These are phyloP conservation scores for Heliconius aoede DNA, from an alignment of 2,888 invertebrate species.

Conservation along the genomic window DNA sequence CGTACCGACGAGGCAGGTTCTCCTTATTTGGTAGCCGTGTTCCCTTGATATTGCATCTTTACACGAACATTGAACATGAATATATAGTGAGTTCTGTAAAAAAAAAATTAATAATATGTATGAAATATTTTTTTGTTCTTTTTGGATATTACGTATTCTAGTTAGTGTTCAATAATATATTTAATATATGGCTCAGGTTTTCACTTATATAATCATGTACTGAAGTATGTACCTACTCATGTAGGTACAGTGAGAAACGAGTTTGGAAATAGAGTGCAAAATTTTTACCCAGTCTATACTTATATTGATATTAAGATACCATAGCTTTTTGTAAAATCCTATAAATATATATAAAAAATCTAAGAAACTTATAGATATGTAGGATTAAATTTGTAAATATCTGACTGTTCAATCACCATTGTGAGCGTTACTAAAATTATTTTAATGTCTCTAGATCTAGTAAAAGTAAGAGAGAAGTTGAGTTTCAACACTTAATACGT, in stretches of 20 bases:
- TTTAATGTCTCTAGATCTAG: too few relatives aligned
- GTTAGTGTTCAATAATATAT: background rate
- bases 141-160: background rate
- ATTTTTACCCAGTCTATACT: background rate
- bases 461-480: background rate
- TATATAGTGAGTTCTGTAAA: slow-evolving; percentile 23
- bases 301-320: background rate
- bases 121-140: background rate
- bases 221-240: too few relatives aligned
- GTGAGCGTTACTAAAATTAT: too few relatives aligned
- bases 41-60: slow-evolving; percentile 34
- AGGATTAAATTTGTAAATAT: too few relatives aligned
- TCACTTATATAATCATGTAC: too few relatives aligned
- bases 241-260: background rate
- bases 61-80: slow-evolving; percentile 32
- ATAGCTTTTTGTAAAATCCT: too few relatives aligned
- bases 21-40: slow-evolving; percentile 38
- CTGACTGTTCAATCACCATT: too few relatives aligned
- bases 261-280: background rate
- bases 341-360: too few relatives aligned
- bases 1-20: slow-evolving; percentile 34
- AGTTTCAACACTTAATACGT: too few relatives aligned
- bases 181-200: too few relatives aligned
- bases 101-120: background rate
- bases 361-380: too few relatives aligned